Evolutionary conservation across 2,113 vertebrate genomes (phyloP), one percentile per base, ranked within the genome.

Genomic region (Cisticola juncidis): DNA sequence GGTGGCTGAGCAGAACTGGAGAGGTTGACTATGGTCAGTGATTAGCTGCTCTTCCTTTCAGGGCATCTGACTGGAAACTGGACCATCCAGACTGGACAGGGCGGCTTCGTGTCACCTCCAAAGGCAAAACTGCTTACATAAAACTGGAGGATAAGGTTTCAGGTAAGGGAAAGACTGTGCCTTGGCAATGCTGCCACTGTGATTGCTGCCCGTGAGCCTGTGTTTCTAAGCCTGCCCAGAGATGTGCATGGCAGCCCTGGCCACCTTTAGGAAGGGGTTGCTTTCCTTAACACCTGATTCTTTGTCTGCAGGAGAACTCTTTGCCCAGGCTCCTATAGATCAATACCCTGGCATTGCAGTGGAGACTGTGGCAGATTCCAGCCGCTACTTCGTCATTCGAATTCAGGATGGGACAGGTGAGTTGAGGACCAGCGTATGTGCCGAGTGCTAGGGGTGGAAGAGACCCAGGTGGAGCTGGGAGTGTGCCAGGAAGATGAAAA

Each of bases 11-110:
- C 28, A 57, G 78, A 81, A 69, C 3, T 31, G 22, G 38, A 48
- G 26, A 20, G 7, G 8, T 38, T 60, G 26, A 5, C 22, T 56
- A 1, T 23, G 18, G 23, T 72, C 57, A 47, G 28, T 68, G 47
- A 74, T 71, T 11, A 48, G 25, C 25, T 80, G 15, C 14, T 76
- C 14, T 77, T 68, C 21, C 11, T 48, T 93, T 40, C 42, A 99
- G 99, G 97, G 99, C 99, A 15, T 99, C 99, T n/a, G 99, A 99
- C 94, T 99, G 99, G 99, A 99, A 99, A 97, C 97, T 99, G 97
- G 99, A 99, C 51, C 97, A 99, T 72, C 99, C 99, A 0, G 99
- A 99, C 91, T 99, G 99, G 99, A 99, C 98, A 33, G 99, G 99
- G 42, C 98, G 99, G 42, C 98, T 99, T 94, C 98, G 99, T 58